These are phyloP conservation scores for Schizothorax lantsangensis DNA, from an alignment of 2,797 vertebrate species.

Conservation along the genomic window DNA sequence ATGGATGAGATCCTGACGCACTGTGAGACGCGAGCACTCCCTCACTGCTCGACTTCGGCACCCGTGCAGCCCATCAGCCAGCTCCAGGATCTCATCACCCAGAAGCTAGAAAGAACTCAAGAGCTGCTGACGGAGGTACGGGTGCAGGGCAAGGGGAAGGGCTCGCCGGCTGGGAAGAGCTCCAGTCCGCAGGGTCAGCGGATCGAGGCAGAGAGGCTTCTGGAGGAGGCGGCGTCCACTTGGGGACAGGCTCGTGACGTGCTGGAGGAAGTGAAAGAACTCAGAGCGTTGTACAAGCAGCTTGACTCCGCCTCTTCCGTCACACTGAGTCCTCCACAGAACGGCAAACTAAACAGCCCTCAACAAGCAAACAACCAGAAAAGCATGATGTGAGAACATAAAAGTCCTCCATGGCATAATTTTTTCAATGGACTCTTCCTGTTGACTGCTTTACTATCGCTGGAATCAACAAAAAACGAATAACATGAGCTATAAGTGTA, in stretches of 20 bases:
- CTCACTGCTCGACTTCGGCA: slow-evolving; percentile 45
- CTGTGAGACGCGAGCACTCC: slow-evolving; percentile 68
- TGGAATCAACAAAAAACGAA: slow-evolving; percentile 1
- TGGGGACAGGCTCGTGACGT: slow-evolving; percentile 90
- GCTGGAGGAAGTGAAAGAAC: slow-evolving; percentile 88
- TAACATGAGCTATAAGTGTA: slow-evolving; percentile 14
- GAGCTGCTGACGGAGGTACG: slow-evolving; percentile 84
- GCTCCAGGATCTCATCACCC: slow-evolving; percentile 88
- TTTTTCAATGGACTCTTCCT: slow-evolving; percentile 23
- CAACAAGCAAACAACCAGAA: slow-evolving; percentile 77
- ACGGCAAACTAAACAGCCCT: slow-evolving; percentile 73
- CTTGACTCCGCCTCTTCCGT: slow-evolving; percentile 68
- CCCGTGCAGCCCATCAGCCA: slow-evolving; percentile 71
- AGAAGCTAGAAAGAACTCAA: slow-evolving; percentile 92
- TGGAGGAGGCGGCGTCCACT: slow-evolving; percentile 84
- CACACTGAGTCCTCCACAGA: slow-evolving; percentile 68
- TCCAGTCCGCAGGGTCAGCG: slow-evolving; percentile 68
- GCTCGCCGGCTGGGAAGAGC: slow-evolving; percentile 69
- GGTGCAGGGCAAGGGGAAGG: slow-evolving; percentile 71
- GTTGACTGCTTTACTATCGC: slow-evolving; percentile 22
- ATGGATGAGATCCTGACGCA: slow-evolving; percentile 89
- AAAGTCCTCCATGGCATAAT: not conserved
- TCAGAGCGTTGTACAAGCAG: slow-evolving; percentile 85
- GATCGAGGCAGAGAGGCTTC: slow-evolving; percentile 85
- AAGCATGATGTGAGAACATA: slow-evolving; percentile 82